Base-by-base conservation (phyloP, 2,113 vertebrate genomes). In the Rhegmatorhina hoffmannsi region DNA sequence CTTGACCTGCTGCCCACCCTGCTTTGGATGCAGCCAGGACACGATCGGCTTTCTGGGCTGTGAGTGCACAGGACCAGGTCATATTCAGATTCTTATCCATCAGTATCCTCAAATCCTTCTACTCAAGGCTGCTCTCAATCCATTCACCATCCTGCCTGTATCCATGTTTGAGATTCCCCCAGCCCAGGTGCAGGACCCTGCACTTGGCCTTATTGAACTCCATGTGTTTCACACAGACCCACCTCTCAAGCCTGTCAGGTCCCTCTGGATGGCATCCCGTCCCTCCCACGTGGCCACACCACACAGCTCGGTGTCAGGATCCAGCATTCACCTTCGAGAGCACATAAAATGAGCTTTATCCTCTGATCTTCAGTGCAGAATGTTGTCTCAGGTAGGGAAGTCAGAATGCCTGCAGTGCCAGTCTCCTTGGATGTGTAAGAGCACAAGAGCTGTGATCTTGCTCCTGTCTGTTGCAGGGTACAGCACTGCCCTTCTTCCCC, bases 271-370 rank as follows among this genome's bases (percentile, higher is more conserved):
- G 52, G 3, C 16, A 9, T 47, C 63, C 26, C 13, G 44, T 87
- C 38, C 26, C 33, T 70, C 11, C 10, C 26, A 11, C 0, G 4
- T 60, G 11, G 33, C 26, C 1, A 2, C 33, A n/a, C 4, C 17
- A 33, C 36, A 17, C 18, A 46, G 46, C 33, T 44, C 53, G 10
- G 23, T 62, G 47, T 69, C 28, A 70, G 34, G 9, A 31, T 63
- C 9, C 78, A 79, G 20, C 31, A 74, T 74, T 70, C n/a, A 33
- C 38, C 56, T 70, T 60, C 34, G n/a, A 36, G 50, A 69, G 64
- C 12, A 59, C 7, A 33, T 53, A 16, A 49, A 82, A 14, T 47
- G 67, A 58, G 12, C 26, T 62, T 74, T 49, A 21, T 59, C n/a
- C 60, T 64, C 40, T 69, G 21, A 46, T 69, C 55, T 66, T 66